phyloP scores from a whole-genome alignment of 2,888 invertebrate species.

The Cataglyphis cursor region DNA sequence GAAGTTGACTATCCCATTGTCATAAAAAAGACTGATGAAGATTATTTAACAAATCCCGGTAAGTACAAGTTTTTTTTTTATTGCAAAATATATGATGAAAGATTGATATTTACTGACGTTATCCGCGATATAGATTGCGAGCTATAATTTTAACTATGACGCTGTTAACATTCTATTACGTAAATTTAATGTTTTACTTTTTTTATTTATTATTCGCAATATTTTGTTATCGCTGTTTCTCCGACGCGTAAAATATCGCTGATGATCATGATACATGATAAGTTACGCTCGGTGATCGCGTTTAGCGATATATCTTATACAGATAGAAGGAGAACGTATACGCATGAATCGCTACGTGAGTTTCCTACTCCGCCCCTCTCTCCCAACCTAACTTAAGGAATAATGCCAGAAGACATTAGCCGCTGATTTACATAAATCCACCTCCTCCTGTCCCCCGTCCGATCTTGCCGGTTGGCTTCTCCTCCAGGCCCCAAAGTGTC shows the following conservation, averaged over 20 bases:
- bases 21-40: slow-evolving; percentile 70
- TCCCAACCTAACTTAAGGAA: slow-evolving; percentile 73
- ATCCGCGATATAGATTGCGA: neutral
- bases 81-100: neutral
- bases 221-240: neutral
- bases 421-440: slow-evolving; percentile 85
- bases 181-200: neutral
- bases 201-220: neutral
- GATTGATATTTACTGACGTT: neutral
- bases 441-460: slow-evolving; percentile 56
- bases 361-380: slow-evolving; percentile 41
- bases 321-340: slow-evolving; percentile 32
- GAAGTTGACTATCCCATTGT: slow-evolving; percentile 80
- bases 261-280: slow-evolving; percentile 17
- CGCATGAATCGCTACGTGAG: slow-evolving; percentile 15
- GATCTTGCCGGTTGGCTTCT: slow-evolving; percentile 62
- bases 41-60: slow-evolving; percentile 77
- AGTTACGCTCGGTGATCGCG: slow-evolving; percentile 18
- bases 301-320: slow-evolving; percentile 22
- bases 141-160: neutral
- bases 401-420: slow-evolving; percentile 86
- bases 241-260: neutral
- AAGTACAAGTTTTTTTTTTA: slow-evolving; percentile 61
- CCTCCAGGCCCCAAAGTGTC: slow-evolving; percentile 81
- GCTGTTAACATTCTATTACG: neutral